A percentile compares a stretch with the other conserved stretches of the same genome.
phyloP scores from a whole-genome alignment of 2,888 invertebrate genomes.

The Zeuzera pyrina region DNA sequence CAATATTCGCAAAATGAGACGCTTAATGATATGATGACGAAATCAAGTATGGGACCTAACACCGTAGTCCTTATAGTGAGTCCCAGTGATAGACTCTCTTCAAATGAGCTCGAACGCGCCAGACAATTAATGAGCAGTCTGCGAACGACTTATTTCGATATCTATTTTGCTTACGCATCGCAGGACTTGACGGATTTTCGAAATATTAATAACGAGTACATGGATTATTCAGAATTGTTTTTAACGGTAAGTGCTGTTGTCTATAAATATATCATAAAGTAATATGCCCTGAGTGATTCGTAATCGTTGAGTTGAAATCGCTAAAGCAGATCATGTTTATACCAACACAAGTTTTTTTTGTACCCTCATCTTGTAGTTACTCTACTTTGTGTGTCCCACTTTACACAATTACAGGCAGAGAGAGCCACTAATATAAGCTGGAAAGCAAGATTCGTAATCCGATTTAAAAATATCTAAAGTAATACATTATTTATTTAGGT shows the following conservation, averaged over 20 bases:
- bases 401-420: too few species aligned
- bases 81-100: constrained; percentile 56
- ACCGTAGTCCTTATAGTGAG: constrained; percentile 69
- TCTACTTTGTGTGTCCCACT: too few species aligned
- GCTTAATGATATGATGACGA: constrained; percentile 34
- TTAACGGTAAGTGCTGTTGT: constrained; percentile 31
- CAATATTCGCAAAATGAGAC: constrained; percentile 59
- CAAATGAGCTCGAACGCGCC: constrained; percentile 49
- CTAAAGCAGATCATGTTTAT: too few species aligned
- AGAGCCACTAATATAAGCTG: too few species aligned
- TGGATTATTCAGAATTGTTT: constrained; percentile 65
- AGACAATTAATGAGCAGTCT: constrained; percentile 53
- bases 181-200: constrained; percentile 52
- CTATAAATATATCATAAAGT: background rate
- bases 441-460: too few species aligned
- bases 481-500: too few species aligned
- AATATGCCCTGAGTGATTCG: too few species aligned
- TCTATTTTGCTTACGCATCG: constrained; percentile 67
- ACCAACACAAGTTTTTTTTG: too few species aligned
- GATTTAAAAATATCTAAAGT: too few species aligned
- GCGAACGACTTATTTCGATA: constrained; percentile 61
- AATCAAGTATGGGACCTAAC: constrained; percentile 48
- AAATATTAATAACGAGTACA: constrained; percentile 55
- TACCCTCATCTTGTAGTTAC: too few species aligned
- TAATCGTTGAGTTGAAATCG: too few species aligned